Evolutionary conservation across 1,140 invertebrate species (phyloP).

Genomic region (Nebria ingens): DNA sequence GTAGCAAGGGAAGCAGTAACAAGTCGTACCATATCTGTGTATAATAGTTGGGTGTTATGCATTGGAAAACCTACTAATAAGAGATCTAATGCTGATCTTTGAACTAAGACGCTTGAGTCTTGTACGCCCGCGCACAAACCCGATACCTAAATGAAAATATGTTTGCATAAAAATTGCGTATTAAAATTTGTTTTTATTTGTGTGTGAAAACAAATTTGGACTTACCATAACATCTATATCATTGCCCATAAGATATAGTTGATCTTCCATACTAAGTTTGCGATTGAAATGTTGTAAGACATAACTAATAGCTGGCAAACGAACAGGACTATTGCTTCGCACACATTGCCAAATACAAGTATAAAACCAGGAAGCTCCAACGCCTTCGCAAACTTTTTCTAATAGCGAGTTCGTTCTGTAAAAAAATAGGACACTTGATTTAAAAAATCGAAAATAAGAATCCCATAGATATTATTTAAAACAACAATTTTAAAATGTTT

Average conservation of each 20-base stretch:
- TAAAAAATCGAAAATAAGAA: too few relatives aligned
- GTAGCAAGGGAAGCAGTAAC: conserved; percentile 73
- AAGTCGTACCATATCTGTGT: conserved; percentile 64
- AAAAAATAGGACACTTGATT: too few relatives aligned
- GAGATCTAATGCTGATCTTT: conserved; percentile 78
- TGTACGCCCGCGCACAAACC: conserved; percentile 56
- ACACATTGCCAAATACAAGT: conserved; percentile 84
- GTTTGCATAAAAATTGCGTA: not conserved
- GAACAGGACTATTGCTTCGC: conserved; percentile 69
- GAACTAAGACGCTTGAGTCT: conserved; percentile 74
- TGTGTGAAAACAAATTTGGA: conserved; percentile 10
- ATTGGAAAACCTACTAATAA: conserved; percentile 77
- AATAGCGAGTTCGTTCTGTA: conserved; percentile 65
- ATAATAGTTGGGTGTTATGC: conserved; percentile 65
- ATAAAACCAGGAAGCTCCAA: conserved; percentile 72
- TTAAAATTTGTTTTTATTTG: not conserved
- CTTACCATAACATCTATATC: conserved; percentile 74
- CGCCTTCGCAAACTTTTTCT: conserved; percentile 71
- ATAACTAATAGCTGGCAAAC: conserved; percentile 75
- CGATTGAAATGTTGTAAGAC: conserved; percentile 75
- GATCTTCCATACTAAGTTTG: conserved; percentile 72
- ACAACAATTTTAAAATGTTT: too few relatives aligned
- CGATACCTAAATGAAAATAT: conserved; percentile 30
- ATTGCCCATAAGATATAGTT: conserved; percentile 76
- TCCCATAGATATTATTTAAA: too few relatives aligned